These are phyloP conservation scores for Macrochelys suwanniensis DNA, from an alignment of 2,797 vertebrate genomes.

Conservation along the genomic window DNA sequence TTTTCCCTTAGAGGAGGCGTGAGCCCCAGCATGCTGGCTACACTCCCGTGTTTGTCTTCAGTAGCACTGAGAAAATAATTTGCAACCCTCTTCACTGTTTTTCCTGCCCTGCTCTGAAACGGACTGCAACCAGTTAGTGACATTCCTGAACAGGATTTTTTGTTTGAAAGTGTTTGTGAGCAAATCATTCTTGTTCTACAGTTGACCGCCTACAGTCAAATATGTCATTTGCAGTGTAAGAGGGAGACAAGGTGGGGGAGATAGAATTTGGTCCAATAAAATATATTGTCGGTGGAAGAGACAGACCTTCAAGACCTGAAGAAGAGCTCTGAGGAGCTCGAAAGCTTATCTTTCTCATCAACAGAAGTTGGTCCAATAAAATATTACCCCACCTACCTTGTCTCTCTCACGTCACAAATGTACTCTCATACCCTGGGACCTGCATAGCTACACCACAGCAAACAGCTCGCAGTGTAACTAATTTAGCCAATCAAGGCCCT, in stretches of 20 bases:
- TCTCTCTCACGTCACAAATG: not conserved
- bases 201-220: not conserved
- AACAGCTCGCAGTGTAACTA: not conserved
- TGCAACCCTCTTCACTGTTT: not conserved
- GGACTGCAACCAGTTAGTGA: not conserved
- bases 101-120: not conserved
- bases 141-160: not conserved
- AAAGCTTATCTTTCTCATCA: not conserved
- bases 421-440: not conserved
- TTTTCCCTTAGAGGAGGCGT: too few relatives aligned
- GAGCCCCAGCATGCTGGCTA: too few relatives aligned
- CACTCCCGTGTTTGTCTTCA: not conserved
- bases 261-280: not conserved
- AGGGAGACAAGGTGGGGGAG: not conserved
- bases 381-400: not conserved
- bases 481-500: not conserved
- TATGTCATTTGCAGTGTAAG: not conserved
- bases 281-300: not conserved
- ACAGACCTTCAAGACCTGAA: not conserved
- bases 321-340: not conserved
- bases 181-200: not conserved
- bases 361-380: not conserved
- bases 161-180: not conserved
- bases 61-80: not conserved
- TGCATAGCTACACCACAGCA: not conserved